Evolutionary conservation across 2,888 invertebrate genomes (phyloP), one percentile per base, ranked within the genome.

Genomic region (Coleophora flavipennella): DNA sequence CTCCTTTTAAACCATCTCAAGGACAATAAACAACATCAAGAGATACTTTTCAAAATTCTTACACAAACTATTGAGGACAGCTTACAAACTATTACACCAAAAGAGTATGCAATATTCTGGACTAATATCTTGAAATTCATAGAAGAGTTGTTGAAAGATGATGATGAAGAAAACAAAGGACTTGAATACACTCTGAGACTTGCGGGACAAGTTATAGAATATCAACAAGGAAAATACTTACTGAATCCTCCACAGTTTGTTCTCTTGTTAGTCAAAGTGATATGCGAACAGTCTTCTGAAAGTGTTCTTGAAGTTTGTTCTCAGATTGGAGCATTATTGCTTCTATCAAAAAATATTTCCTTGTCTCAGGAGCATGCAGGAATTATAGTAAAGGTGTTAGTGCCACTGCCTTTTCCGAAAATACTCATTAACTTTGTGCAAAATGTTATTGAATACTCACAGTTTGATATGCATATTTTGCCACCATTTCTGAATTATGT

Each of bases 341-440:
- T 92, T 2, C 64, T 88, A 1, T 89, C 91, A 0, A 76, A 85
- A 8, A 87, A 88, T 50, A 71, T 91, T 0, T 87, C 88, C 37
- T 68, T 94, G 9, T 87, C 89, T 2, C 94, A 94, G 70, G 90
- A 94, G 60, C 89, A 90, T 59, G 89, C 92, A 0, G 90, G 90
- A 28, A 85, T 88, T n/a, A 74, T 94, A 38, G 86, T 91, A 0
- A 86, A 88, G 54, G 90, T 89, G 46, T 73, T 91, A 14, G 63
- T 93, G 26, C 80, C 81, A 9, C 63, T 90, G 9, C 77, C 86
- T 8, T 79, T 88, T 39, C 81, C 86, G 35, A 70, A 77, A 27
- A 81, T 91, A 12, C 78, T 90, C 27, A 84, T 91, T 36, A 80
- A 87, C 40, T 90, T 92, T 57, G 87, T 92, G 2, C 86, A 89